Percentiles rank a stretch among this genome's conserved stretches.
Evolutionary conservation across 2,888 invertebrate genomes (phyloP).

Genomic region (Hypomecis atomaria): DNA sequence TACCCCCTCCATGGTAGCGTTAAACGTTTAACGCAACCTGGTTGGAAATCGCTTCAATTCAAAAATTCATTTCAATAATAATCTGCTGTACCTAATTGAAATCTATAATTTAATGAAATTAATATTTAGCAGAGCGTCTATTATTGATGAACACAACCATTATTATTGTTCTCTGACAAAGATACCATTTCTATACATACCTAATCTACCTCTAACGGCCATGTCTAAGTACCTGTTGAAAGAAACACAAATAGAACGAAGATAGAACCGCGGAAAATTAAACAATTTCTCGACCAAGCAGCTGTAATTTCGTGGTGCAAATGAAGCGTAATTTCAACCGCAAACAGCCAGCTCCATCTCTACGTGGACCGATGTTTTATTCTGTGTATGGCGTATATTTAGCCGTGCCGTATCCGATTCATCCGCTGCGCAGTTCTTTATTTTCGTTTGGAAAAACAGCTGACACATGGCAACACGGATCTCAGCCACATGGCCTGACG

Average conservation of each 20-base stretch:
- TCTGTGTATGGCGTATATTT: constrained; percentile 48
- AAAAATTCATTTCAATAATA: no score
- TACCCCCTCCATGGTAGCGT: no score
- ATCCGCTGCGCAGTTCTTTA: constrained; percentile 70
- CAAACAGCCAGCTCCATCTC: constrained; percentile 11
- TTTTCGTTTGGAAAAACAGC: constrained; percentile 65
- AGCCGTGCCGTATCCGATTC: constrained; percentile 47
- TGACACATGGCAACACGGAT: constrained; percentile 67
- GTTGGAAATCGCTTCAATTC: no score
- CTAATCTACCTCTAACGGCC: no score
- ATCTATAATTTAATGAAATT: no score
- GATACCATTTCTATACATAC: no score
- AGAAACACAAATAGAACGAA: background rate
- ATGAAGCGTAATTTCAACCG: constrained; percentile 12
- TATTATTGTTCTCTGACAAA: no score
- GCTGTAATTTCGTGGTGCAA: constrained; percentile 5
- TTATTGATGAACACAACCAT: no score
- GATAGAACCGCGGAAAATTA: background rate
- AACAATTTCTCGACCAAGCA: constrained; percentile 3
- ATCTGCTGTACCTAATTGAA: no score
- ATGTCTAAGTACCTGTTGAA: background rate
- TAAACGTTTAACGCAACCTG: no score
- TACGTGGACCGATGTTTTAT: constrained; percentile 28
- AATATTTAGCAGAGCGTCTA: no score
- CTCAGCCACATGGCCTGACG: constrained; percentile 54